A percentile compares a stretch with the other conserved stretches of the same genome.
Evolutionary conservation across 37 sponge, comb jelly and placozoan genomes (phyloP).

Genomic region (Halisarca cf. caerulea): DNA sequence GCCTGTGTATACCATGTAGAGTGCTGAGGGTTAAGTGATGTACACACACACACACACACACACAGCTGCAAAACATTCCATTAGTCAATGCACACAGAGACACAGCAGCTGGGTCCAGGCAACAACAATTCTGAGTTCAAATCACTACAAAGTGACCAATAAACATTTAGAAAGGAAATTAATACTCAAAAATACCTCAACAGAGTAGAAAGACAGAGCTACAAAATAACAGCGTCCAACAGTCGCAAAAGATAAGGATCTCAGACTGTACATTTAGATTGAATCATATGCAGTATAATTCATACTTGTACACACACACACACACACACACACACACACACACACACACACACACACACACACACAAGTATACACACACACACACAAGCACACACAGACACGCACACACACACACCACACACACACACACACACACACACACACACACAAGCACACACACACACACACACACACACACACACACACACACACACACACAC

Average conservation of each 20-base stretch:
- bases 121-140: neutral
- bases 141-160: no score
- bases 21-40: neutral
- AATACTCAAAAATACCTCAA: no score
- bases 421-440: no score
- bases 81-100: neutral
- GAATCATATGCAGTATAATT: neutral
- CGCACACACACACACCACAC: conserved; percentile 14
- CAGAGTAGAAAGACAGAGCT: no score
- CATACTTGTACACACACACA: neutral
- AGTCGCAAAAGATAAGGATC: no score
- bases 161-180: no score
- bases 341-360: conserved; percentile 41
- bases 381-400: conserved; percentile 14
- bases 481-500: no score
- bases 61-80: neutral
- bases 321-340: conserved; percentile 27
- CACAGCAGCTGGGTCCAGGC: neutral
- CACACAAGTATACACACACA: conserved; percentile 16
- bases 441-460: no score
- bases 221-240: no score
- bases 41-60: neutral
- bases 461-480: no score
- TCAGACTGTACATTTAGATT: no score
- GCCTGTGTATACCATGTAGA: no score